Conservation (phyloP, 2,113 vertebrate genomes). For the Excalfactoria chinensis region DNA sequence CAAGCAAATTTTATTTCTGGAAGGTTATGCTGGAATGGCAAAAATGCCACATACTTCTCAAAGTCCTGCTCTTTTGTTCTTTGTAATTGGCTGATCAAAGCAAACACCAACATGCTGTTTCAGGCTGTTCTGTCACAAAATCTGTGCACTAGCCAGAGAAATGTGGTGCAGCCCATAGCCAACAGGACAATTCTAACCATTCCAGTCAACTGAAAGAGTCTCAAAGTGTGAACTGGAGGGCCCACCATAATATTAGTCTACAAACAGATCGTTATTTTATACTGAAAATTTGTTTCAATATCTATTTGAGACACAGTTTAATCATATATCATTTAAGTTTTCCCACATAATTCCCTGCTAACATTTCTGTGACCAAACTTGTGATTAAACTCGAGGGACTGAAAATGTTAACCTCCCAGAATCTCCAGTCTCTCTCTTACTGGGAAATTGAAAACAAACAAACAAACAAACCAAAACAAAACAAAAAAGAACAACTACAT, state of each 20-base stretch:
- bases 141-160: neutral
- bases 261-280: neutral
- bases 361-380: neutral
- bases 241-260: neutral
- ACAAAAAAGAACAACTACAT: neutral
- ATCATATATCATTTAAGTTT: neutral
- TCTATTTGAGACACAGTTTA: neutral
- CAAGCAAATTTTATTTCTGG: neutral
- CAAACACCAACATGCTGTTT: neutral
- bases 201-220: neutral
- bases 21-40: neutral
- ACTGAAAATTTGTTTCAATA: neutral
- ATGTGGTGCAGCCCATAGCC: neutral
- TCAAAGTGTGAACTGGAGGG: neutral
- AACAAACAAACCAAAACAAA: neutral
- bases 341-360: neutral
- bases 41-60: neutral
- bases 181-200: neutral
- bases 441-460: neutral
- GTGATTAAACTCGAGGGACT: neutral
- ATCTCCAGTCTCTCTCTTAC: neutral
- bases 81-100: neutral
- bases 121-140: slow-evolving; percentile 7
- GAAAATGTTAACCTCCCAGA: neutral
- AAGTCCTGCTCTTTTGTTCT: rapidly evolving